Conservation (phyloP, 1,140 invertebrate species). For the Metopolophium dirhodum region DNA sequence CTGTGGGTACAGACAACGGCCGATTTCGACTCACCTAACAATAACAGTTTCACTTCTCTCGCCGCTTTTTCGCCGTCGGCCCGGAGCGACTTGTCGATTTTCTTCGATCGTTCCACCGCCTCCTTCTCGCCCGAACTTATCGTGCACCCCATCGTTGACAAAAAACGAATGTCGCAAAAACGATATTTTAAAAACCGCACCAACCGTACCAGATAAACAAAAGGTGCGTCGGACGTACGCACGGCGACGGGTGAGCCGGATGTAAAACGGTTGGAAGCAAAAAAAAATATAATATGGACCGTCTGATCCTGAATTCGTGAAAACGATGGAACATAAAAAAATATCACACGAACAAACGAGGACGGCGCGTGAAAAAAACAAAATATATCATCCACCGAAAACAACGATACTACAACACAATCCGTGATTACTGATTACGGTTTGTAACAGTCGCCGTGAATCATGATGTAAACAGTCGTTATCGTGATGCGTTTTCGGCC, state of each 20-base stretch:
- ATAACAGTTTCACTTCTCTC: conserved; percentile 86
- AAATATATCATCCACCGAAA: not conserved
- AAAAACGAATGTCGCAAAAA: not conserved
- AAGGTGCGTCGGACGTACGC: not conserved
- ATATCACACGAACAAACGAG: not conserved
- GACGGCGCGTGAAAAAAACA: conserved; percentile 7
- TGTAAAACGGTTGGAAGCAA: no score
- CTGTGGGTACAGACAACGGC: not conserved
- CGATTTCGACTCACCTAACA: conserved; percentile 73
- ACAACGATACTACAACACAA: not conserved
- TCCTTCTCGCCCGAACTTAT: conserved; percentile 83
- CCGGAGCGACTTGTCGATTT: conserved; percentile 85
- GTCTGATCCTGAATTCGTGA: not conserved
- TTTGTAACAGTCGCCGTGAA: conserved; percentile 34
- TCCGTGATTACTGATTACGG: not conserved
- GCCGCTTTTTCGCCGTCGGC: conserved; percentile 84
- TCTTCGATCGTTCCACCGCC: conserved; percentile 82
- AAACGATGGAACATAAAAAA: not conserved
- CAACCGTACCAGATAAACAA: not conserved
- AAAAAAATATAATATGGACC: not conserved
- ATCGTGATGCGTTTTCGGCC: not conserved
- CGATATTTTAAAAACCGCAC: not conserved
- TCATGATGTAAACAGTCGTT: conserved; percentile 14
- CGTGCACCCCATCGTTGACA: conserved; percentile 75
- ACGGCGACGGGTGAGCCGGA: not conserved